Evolutionary conservation across 1,140 invertebrate genomes (phyloP).

Genomic region (Vollenhovia emeryi): DNA sequence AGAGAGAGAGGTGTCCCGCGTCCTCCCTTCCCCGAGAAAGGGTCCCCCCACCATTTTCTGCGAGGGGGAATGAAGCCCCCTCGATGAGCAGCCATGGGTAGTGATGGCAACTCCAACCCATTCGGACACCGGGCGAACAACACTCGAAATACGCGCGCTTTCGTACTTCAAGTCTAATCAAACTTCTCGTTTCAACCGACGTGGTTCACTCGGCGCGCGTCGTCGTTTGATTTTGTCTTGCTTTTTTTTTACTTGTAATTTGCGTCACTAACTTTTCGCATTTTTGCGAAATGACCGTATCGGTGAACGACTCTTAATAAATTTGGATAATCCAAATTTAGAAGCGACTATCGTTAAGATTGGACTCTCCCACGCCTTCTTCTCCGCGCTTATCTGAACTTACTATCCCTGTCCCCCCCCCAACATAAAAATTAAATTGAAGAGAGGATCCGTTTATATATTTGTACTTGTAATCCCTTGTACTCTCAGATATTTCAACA

Average conservation of each 20-base stretch:
- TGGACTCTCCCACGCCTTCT: background rate
- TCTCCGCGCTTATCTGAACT: background rate
- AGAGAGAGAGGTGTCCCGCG: conserved; percentile 25
- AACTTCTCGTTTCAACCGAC: background rate
- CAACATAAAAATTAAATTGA: background rate
- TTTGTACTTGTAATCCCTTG: background rate
- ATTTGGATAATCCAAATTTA: too few species aligned
- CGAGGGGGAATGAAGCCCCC: conserved; percentile 43
- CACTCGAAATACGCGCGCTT: background rate
- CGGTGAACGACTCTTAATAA: too few species aligned
- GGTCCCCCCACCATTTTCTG: conserved; percentile 37
- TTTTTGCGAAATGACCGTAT: background rate
- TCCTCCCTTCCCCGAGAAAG: conserved; percentile 47
- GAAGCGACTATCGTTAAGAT: too few species aligned
- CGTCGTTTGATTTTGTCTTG: background rate
- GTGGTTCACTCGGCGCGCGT: background rate
- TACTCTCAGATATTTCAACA: background rate
- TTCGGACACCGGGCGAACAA: conserved; percentile 21
- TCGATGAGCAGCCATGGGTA: conserved; percentile 64
- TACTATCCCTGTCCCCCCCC: background rate
- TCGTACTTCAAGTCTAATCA: background rate
- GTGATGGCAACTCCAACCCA: conserved; percentile 36
- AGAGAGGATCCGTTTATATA: background rate
- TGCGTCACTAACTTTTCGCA: background rate
- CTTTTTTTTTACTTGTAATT: background rate